phyloP scores from a whole-genome alignment of 2,888 invertebrate species.

The Synanthedon andrenaeformis region DNA sequence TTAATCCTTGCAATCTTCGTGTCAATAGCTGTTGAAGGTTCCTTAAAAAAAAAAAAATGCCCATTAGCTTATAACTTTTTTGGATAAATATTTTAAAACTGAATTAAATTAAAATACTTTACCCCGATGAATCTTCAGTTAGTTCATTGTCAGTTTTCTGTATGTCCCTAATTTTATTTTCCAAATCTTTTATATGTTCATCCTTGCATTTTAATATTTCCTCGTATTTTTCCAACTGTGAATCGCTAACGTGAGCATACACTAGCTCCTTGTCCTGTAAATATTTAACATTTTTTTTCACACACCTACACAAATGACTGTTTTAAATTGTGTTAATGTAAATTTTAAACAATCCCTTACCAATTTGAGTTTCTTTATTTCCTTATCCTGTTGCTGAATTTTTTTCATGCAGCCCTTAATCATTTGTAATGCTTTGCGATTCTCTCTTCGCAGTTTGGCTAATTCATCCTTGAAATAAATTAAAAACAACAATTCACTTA shows the following conservation, averaged over 20 bases:
- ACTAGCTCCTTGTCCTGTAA: constrained; percentile 50
- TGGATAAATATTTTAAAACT: too few species aligned
- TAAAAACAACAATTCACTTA: background rate
- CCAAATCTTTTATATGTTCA: constrained; percentile 64
- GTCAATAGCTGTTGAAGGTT: constrained; percentile 67
- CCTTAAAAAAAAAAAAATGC: constrained; percentile 26
- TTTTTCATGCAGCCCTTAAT: constrained; percentile 70
- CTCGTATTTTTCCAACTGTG: constrained; percentile 56
- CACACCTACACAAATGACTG: background rate
- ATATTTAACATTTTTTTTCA: background rate
- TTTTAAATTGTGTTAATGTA: background rate
- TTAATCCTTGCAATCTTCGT: constrained; percentile 73
- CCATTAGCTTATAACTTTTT: too few species aligned
- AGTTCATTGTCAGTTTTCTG: constrained; percentile 45
- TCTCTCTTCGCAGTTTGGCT: constrained; percentile 60
- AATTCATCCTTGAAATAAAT: constrained; percentile 46
- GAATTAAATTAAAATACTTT: constrained; percentile 5
- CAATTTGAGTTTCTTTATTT: constrained; percentile 57
- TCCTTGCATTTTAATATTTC: constrained; percentile 67
- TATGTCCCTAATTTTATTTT: constrained; percentile 49
- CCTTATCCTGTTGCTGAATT: constrained; percentile 65
- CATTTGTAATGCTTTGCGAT: constrained; percentile 68
- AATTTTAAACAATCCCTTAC: constrained; percentile 17
- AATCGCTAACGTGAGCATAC: constrained; percentile 53
- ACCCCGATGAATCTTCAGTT: constrained; percentile 41